These are phyloP conservation scores for Drosophila phalerata DNA, from an alignment of 2,888 invertebrate species.

Conservation along the genomic window DNA sequence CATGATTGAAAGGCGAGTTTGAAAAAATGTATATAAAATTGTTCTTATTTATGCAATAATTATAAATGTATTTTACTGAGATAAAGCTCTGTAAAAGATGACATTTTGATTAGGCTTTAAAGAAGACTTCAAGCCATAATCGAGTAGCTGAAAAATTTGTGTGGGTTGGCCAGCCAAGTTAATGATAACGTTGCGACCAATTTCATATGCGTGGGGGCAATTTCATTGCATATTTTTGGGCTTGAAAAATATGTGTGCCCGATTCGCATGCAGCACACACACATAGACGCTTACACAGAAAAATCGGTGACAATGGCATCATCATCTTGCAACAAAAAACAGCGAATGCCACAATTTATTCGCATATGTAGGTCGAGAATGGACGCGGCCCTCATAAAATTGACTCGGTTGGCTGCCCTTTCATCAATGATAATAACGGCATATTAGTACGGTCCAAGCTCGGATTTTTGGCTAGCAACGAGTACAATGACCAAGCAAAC, in stretches of 20 bases:
- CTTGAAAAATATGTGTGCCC: conserved; percentile 42
- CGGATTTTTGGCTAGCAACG: conserved; percentile 29
- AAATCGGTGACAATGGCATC: conserved; percentile 41
- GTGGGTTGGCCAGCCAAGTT: conserved; percentile 38
- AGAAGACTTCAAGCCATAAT: neutral
- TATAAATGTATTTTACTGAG: conserved; percentile 26
- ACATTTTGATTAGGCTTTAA: conserved; percentile 35
- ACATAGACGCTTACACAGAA: conserved; percentile 6
- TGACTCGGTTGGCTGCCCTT: conserved; percentile 64
- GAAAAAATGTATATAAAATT: neutral
- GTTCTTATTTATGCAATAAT: conserved; percentile 34
- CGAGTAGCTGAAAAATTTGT: conserved; percentile 13
- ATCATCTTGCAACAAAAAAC: conserved; percentile 30
- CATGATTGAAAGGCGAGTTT: neutral
- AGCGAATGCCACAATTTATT: conserved; percentile 64
- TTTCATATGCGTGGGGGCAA: conserved; percentile 43
- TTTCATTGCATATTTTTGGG: conserved; percentile 63
- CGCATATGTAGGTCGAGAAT: conserved; percentile 47
- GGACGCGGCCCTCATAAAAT: conserved; percentile 53
- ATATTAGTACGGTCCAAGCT: conserved; percentile 65
- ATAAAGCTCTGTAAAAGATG: conserved; percentile 26
- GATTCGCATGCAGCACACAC: conserved; percentile 35
- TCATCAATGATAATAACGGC: conserved; percentile 76
- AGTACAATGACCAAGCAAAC: conserved; percentile 62
- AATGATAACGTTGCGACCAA: conserved; percentile 45